Percentiles rank a stretch among this genome's conserved stretches.
Evolutionary conservation across 1,140 invertebrate genomes (phyloP).

Genomic region (Ectropis grisescens): DNA sequence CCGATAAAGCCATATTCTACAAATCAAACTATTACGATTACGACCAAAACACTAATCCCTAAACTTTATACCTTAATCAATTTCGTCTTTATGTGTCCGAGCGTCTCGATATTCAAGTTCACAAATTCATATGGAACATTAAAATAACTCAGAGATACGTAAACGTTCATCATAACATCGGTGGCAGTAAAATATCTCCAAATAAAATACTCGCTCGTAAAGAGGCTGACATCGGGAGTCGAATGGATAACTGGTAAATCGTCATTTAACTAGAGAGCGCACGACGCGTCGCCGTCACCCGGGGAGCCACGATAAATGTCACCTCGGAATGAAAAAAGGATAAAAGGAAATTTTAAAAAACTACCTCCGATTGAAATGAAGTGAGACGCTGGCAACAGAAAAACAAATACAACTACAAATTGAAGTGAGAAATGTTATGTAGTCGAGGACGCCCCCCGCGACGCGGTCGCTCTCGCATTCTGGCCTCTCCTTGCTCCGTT

Average conservation of each 20-base stretch:
- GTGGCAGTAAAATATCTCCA: conserved; percentile 52
- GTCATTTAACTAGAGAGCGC: conserved; percentile 41
- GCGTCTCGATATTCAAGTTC: conserved; percentile 17
- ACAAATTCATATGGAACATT: conserved; percentile 30
- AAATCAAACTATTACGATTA: conserved; percentile 8
- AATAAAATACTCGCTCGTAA: conserved; percentile 58
- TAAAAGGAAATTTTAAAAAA: conserved; percentile 43
- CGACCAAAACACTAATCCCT: no score
- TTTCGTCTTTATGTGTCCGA: conserved; percentile 22
- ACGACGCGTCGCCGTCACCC: conserved; percentile 32
- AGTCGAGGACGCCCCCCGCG: conserved; percentile 35
- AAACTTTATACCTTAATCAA: conserved; percentile 24
- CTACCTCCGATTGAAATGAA: conserved; percentile 38
- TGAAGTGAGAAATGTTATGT: conserved; percentile 59
- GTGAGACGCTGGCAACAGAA: conserved; percentile 35
- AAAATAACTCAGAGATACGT: conserved; percentile 35
- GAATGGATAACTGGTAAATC: conserved; percentile 51
- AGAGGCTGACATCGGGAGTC: conserved; percentile 52
- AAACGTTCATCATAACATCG: conserved; percentile 54
- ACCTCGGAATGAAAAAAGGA: conserved; percentile 57
- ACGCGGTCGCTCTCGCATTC: conserved; percentile 13
- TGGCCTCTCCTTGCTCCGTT: conserved; percentile 8
- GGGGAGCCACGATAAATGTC: conserved; percentile 58
- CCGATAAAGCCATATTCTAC: neutral
- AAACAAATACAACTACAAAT: conserved; percentile 47